Conservation (phyloP, 2,888 invertebrate genomes). For the Xanthia icteritia region DNA sequence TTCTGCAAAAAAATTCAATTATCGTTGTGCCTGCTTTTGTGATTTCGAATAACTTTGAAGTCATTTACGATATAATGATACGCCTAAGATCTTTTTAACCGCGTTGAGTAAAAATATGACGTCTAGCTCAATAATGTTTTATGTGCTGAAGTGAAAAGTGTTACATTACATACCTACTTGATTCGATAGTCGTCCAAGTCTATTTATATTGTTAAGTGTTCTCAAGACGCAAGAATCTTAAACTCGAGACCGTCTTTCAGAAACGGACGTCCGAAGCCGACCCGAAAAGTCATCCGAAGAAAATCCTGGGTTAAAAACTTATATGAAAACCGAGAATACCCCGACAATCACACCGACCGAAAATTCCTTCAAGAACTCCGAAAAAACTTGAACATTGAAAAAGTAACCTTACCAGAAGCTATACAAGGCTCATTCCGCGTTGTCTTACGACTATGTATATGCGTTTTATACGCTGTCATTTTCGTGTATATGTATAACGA, state of each 20-base stretch:
- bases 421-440: constrained; percentile 94
- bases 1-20: neutral
- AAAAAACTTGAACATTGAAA: constrained; percentile 95
- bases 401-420: constrained; percentile 93
- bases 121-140: neutral
- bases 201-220: constrained; percentile 6
- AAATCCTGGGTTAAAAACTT: constrained; percentile 96
- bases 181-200: neutral
- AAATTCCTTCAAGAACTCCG: constrained; percentile 96
- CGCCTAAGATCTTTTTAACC: neutral
- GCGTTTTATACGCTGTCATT: constrained; percentile 93
- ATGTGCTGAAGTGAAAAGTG: constrained; percentile 29
- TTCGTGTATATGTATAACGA: constrained; percentile 94
- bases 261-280: constrained; percentile 78
- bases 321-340: constrained; percentile 96
- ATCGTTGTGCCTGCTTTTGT: neutral
- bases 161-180: neutral
- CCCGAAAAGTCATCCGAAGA: constrained; percentile 74
- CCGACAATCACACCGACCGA: constrained; percentile 97
- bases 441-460: constrained; percentile 94
- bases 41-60: neutral
- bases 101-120: neutral
- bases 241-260: constrained; percentile 79
- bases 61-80: neutral
- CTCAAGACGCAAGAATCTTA: constrained; percentile 54